These are phyloP conservation scores for Lithobates sylvaticus DNA, from an alignment of 2,797 vertebrate species.

Conservation along the genomic window DNA sequence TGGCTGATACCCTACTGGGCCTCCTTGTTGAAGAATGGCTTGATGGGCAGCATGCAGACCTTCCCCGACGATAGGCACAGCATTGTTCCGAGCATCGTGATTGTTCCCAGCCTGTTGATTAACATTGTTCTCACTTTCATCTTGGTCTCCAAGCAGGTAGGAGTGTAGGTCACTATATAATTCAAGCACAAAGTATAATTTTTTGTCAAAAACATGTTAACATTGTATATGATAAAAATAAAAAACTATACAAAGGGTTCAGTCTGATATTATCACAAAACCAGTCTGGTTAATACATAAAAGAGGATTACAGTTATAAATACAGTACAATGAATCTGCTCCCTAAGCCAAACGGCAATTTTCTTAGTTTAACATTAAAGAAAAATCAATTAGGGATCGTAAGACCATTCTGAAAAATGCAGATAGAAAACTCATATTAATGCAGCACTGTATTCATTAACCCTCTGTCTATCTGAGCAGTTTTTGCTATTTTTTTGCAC, in stretches of 20 bases:
- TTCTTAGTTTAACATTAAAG: too few relatives aligned
- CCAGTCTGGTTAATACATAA: too few relatives aligned
- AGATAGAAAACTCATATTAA: too few relatives aligned
- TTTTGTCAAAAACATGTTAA: not conserved
- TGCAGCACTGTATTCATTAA: too few relatives aligned
- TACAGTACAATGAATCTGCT: too few relatives aligned
- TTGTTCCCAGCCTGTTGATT: constrained; percentile 91
- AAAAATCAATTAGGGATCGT: too few relatives aligned
- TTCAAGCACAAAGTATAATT: constrained; percentile 21
- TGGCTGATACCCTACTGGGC: constrained; percentile 97
- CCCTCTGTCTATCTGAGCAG: too few relatives aligned
- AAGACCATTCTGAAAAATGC: too few relatives aligned
- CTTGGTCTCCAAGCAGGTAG: constrained; percentile 96
- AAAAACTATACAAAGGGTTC: not conserved
- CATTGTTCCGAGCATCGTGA: constrained; percentile 92
- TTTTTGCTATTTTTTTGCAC: too few relatives aligned
- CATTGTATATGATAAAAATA: not conserved
- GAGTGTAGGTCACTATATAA: constrained; percentile 93
- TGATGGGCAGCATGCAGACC: constrained; percentile 97
- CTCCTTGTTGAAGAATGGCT: constrained; percentile 97
- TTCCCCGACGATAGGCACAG: constrained; percentile 91
- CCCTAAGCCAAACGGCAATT: too few relatives aligned
- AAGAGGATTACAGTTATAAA: too few relatives aligned
- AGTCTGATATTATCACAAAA: too few relatives aligned
- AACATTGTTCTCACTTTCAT: constrained; percentile 90